Base-by-base conservation (phyloP, 2,797 vertebrate species). In the Sebastes itinus region DNA sequence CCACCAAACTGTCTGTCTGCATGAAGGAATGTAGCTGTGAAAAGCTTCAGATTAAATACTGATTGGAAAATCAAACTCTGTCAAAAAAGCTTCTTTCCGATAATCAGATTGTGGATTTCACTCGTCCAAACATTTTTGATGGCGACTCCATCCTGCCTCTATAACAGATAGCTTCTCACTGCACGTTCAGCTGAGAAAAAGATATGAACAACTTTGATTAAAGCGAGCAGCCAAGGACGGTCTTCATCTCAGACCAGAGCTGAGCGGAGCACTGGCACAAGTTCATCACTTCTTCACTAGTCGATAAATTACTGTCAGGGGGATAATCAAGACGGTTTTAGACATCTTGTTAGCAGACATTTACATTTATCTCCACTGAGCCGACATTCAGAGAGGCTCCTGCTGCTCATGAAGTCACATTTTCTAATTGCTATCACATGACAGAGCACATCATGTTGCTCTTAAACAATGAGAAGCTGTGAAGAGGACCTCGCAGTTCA, bases 341-440 rank as follows among this genome's bases (percentile, higher is more conserved):
- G 60, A 88, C 83, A 82, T 82, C 68, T 82, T 84, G 64, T 86
- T 66, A 66, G 69, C 71, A 71, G 73, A 88, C 71, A 83, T 77
- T 64, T 77, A 78, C 70, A 74, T 28, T 54, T 52, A 46, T 77
- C 68, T 76, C 61, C 27, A 7, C 55, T n/a, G 27, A 66, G 56
- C 27, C 78, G 69, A 80, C 72, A 78, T 55, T 80, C 12, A 68
- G 6, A 49, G 33, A 59, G 60, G 67, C 49, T 66, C 30, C 67
- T 60, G 61, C 55, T 67, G 35, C 71, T 78, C 58, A 68, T 49
- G 70, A 75, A 38, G 22, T 35, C 72, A 70, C 27, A 30, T 58
- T 46, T 46, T 79, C 42, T 62, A 83, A 87, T 76, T 68, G 64
- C 35, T 66, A 70, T 86, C 62, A 77, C 78, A 84, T 77, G 77